These are phyloP conservation scores for Podilymbus podiceps DNA, from an alignment of 2,113 vertebrate genomes.

Conservation along the genomic window DNA sequence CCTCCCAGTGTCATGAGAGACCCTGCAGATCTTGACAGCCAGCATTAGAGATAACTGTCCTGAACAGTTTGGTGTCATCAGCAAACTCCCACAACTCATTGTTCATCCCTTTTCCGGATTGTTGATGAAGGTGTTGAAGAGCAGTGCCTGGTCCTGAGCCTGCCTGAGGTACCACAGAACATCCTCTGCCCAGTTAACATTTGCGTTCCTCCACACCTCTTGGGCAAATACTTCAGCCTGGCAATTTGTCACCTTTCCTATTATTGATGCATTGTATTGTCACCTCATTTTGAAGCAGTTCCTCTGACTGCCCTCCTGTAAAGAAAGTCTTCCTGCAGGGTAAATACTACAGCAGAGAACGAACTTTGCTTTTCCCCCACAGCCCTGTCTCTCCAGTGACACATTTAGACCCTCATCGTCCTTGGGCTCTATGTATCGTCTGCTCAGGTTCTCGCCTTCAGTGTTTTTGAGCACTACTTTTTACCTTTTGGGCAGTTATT, in stretches of 20 bases:
- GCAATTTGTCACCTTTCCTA: not conserved
- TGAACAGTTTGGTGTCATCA: not conserved
- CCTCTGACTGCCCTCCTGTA: not conserved
- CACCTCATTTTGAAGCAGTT: not conserved
- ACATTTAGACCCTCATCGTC: not conserved
- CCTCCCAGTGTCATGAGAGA: not conserved
- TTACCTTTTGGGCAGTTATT: not conserved
- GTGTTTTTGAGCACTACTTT: not conserved
- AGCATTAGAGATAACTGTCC: not conserved
- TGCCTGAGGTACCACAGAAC: not conserved
- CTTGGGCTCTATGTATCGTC: not conserved
- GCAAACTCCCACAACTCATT: not conserved
- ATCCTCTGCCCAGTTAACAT: fast-evolving
- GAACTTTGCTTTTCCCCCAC: fast-evolving
- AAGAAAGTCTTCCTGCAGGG: not conserved
- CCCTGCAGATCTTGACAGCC: not conserved
- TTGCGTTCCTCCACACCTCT: not conserved
- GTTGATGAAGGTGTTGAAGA: not conserved
- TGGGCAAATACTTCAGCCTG: not conserved
- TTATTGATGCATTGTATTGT: not conserved
- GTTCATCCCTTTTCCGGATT: not conserved
- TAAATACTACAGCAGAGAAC: not conserved
- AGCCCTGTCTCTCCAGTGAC: not conserved
- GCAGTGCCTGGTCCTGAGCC: not conserved
- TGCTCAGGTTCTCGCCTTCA: not conserved